Conservation (phyloP, 2,113 vertebrate genomes). For the Triplophysa rosa region DNA sequence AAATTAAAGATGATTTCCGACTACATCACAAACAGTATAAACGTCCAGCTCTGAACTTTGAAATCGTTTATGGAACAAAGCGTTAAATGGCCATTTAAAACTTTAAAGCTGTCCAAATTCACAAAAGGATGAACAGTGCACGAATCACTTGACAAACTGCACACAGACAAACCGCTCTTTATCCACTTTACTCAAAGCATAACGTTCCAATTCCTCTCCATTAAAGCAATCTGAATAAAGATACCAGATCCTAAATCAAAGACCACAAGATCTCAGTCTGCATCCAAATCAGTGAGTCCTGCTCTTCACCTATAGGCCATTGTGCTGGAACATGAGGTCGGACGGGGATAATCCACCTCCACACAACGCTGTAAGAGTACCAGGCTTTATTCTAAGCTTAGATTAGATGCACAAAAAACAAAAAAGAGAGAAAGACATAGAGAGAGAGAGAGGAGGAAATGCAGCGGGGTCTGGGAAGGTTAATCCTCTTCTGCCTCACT, state of each 20-base stretch:
- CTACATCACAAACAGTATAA: not conserved
- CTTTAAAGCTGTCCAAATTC: not conserved
- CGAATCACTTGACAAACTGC: no score
- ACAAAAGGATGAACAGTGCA: no score
- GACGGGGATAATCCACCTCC: slow-evolving; percentile 33
- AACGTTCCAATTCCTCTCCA: not conserved
- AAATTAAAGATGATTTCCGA: not conserved
- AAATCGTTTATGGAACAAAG: not conserved
- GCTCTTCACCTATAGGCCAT: slow-evolving; percentile 1
- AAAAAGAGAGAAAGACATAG: slow-evolving; percentile 18
- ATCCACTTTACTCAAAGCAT: not conserved
- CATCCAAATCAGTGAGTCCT: not conserved
- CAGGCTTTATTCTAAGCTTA: slow-evolving; percentile 27
- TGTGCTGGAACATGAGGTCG: slow-evolving; percentile 14
- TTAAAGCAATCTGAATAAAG: not conserved
- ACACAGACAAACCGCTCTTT: no score
- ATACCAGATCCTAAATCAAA: not conserved
- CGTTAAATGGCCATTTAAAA: not conserved
- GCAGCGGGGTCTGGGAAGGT: slow-evolving; percentile 21
- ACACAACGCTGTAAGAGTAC: slow-evolving; percentile 23
- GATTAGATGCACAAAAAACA: not conserved
- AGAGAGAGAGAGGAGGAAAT: slow-evolving; percentile 1
- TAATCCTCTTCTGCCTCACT: slow-evolving; percentile 33
- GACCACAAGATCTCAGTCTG: not conserved
- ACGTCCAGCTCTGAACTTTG: not conserved